Evolutionary conservation across 1,140 invertebrate species (phyloP).

Genomic region (Choristoneura fumiferana): DNA sequence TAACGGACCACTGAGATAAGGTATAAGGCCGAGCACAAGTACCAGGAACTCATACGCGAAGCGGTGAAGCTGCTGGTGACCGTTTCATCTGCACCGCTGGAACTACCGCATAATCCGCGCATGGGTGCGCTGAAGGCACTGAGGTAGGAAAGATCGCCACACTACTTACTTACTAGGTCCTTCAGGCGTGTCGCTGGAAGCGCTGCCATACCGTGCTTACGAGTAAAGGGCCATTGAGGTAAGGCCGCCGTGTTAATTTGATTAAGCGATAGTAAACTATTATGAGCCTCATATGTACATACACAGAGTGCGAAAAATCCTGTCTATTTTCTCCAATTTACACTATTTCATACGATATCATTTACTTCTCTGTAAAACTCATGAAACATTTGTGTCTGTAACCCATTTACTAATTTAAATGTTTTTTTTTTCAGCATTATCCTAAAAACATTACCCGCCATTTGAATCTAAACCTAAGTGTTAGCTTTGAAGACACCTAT

Average conservation of each 20-base stretch:
- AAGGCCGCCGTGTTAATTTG: background rate
- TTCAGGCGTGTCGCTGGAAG: too few species aligned
- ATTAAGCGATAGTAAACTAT: too few species aligned
- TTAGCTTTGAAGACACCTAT: background rate
- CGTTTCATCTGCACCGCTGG: conserved; percentile 60
- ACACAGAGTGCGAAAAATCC: too few species aligned
- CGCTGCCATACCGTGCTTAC: conserved; percentile 28
- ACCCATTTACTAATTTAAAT: background rate
- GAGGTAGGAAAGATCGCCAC: conserved; percentile 39
- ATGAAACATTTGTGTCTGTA: too few species aligned
- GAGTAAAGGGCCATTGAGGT: background rate
- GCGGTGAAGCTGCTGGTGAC: conserved; percentile 84
- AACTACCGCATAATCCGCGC: conserved; percentile 67
- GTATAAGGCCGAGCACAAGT: conserved; percentile 86
- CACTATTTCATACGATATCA: too few species aligned
- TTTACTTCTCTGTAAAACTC: too few species aligned
- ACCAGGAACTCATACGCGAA: conserved; percentile 86
- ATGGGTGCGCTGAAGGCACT: conserved; percentile 62
- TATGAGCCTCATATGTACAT: too few species aligned
- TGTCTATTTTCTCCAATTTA: too few species aligned
- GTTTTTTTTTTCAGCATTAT: conserved; percentile 8
- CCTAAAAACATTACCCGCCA: background rate
- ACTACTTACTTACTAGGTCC: too few species aligned
- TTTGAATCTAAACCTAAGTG: background rate
- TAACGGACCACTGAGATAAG: too few species aligned